Evolutionary conservation across 2,113 vertebrate genomes (phyloP).

Genomic region (Heteronetta atricapilla): DNA sequence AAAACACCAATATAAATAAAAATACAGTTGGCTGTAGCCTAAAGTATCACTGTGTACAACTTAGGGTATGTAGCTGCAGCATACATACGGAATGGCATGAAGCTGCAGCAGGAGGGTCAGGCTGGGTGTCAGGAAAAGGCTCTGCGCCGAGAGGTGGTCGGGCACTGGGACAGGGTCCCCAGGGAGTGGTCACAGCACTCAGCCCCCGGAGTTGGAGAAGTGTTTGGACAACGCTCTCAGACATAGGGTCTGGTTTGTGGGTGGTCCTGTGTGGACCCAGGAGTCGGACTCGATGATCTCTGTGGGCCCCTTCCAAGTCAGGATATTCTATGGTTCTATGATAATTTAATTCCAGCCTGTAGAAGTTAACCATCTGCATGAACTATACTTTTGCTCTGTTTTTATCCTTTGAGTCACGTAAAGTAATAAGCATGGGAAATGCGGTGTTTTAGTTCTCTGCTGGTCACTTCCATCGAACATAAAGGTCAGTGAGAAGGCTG

Average conservation of each 20-base stretch:
- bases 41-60: not conserved
- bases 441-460: not conserved
- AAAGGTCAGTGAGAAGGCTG: not conserved
- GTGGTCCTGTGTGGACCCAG: too few species aligned
- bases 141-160: too few species aligned
- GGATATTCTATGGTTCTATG: too few species aligned
- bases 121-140: too few species aligned
- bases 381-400: not conserved
- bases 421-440: not conserved
- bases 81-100: not conserved
- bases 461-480: not conserved
- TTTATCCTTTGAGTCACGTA: not conserved
- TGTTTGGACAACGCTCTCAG: too few species aligned
- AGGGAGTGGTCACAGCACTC: too few species aligned
- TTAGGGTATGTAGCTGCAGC: not conserved
- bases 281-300: too few species aligned
- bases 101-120: too few species aligned
- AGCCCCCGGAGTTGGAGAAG: too few species aligned
- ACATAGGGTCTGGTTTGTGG: too few species aligned
- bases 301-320: too few species aligned
- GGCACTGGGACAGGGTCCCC: too few species aligned
- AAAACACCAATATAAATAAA: not conserved
- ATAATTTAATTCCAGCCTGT: not conserved
- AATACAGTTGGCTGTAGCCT: not conserved
- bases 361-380: not conserved